Conservation (phyloP, 1,140 invertebrate species). For the Diachasma alloeum region DNA sequence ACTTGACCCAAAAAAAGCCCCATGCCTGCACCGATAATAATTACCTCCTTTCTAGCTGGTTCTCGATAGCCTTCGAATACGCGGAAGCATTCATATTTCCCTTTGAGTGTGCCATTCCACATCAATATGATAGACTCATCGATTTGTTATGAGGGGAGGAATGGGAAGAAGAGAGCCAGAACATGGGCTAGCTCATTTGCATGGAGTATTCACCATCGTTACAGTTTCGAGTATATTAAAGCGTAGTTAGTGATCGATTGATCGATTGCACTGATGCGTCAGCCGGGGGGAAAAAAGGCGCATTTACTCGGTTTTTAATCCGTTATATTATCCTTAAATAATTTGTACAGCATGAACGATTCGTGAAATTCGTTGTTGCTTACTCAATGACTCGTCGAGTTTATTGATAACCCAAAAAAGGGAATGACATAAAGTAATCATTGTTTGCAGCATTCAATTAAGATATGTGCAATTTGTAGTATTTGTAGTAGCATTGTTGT, state of each 20-base stretch:
- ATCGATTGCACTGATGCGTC: background rate
- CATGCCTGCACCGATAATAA: background rate
- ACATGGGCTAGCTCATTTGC: constrained; percentile 3
- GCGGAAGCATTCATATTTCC: background rate
- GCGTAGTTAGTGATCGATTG: constrained; percentile 2
- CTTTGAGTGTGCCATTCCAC: background rate
- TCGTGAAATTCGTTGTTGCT: background rate
- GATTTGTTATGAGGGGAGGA: background rate
- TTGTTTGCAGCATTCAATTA: background rate
- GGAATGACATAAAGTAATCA: background rate
- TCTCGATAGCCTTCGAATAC: background rate
- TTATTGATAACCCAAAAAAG: background rate
- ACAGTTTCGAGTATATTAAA: constrained; percentile 13
- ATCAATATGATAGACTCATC: constrained; percentile 10
- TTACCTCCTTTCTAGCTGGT: background rate
- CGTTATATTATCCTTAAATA: background rate
- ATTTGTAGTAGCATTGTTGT: background rate
- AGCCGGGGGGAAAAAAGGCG: background rate
- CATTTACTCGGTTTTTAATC: background rate
- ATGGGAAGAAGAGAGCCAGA: background rate
- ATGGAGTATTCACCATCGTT: background rate
- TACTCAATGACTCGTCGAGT: background rate
- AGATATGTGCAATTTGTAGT: background rate
- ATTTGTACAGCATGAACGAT: background rate
- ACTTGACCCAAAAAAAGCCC: background rate